Evolutionary conservation across 2,113 vertebrate species (phyloP), one percentile per base, ranked within the genome.

Genomic region (Cettia cetti): DNA sequence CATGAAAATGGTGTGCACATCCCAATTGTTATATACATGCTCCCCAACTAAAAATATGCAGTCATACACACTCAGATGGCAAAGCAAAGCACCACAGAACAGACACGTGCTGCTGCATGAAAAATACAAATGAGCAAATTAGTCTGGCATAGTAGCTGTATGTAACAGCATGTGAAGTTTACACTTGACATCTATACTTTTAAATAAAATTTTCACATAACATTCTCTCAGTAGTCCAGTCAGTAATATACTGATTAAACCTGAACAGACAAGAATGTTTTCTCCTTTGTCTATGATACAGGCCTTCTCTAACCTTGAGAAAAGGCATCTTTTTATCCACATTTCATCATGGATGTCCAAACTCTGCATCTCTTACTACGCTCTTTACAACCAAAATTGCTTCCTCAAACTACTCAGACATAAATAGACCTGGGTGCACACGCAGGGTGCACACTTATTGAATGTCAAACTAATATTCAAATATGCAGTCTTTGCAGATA

Each of bases 11-110:
- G 33, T 20, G 33, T 56, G 3, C n/a, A 61, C 45, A 50, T 82
- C 15, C 50, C 81, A 82, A 3, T 31, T 0, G 0, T n/a, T 37
- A 27, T 60, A 39, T 8, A n/a, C 9, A 6, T 28, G 15, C 30
- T 54, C 33, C 40, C 26, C 39, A 49, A 5, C 10, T 61, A 11
- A 52, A 80, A 84, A 33, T 28, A 42, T 24, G 6, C 65, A 52
- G 13, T 61, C 15, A 33, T 6, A 30, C 20, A 15, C 61, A 69
- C 50, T 42, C 49, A 85, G 54, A 23, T 47, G 40, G 9, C 60
- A 75, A 82, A 65, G 2, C 7, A 56, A 69, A 86, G 33, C 33
- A 24, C 33, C 54, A 30, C 60, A 47, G 45, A 40, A 42, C 14
- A 68, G 42, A 57, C 21, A 47, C 0, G 0, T 35, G 9, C 19